Evolutionary conservation across 1,140 invertebrate genomes (phyloP), one percentile per base, ranked within the genome.

Genomic region (Cepaea nemoralis): DNA sequence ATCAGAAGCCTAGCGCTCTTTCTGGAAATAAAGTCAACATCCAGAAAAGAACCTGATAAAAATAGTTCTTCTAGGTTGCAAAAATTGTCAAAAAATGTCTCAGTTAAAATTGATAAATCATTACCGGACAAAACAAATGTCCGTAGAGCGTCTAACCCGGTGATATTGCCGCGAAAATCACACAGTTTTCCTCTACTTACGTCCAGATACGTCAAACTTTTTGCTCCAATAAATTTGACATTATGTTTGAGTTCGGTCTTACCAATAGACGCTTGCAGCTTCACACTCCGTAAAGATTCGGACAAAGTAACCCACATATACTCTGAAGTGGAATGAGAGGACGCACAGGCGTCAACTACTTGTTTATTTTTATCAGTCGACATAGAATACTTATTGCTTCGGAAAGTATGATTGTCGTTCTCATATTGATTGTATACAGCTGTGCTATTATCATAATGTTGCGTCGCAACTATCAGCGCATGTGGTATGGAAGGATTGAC

Each of bases 31-130:
- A 42, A 73, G 40, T 42, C 40, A 8, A 16, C 8, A 10, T 73
- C 70, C 10, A 73, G 70, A 12, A 27, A 12, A 73, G 16, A 73
- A n/a, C 45, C 45, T 19, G 70, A 73, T 45, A 73, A 73, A 40
- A 16, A 35, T 40, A 73, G 45, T 42, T 39, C 45, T 42, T 73
- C 70, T 24, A 73, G 5, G 2, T 19, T 10, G 12, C 33, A 24
- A 27, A 73, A 73, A n/a, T 27, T 39, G 22, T 73, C 70, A 42
- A 73, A 73, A 19, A 39, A 73, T 10, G 35, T 19, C 10, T 40
- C 40, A 39, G 70, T 19, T 40, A 73, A 35, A 40, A 22, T 45
- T 22, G 37, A 40, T 27, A 73, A 8, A 27, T 73, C 37, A 42
- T 40, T 73, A 6, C 70, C n/a, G 12, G 70, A 73, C 45, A 73